Evolutionary conservation across 2,888 invertebrate species (phyloP), one percentile per base, ranked within the genome.

Genomic region (Vesta saturnalis): DNA sequence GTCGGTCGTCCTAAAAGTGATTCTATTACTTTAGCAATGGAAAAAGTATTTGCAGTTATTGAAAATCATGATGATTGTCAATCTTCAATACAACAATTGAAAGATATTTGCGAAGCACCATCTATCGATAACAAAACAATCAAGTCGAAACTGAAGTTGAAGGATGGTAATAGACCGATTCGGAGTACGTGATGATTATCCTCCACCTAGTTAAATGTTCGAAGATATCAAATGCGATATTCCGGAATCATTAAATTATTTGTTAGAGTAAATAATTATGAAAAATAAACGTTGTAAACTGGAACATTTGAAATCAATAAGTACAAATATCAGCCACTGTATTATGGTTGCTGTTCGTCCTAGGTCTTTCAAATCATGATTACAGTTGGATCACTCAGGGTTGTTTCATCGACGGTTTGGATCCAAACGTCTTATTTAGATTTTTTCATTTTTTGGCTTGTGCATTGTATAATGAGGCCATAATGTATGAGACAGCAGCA

Each of bases 31-130:
- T 16, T 16, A 15, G 79, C 77, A 67, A 80, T 82, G 78, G 77
- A 81, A 64, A 77, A 81, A 78, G 78, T 78, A 74, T 80, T 78
- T 69, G 55, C 70, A 35, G 74, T 70, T 73, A 81, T 82, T 64
- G 78, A 82, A 79, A 80, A 76, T 77, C 76, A 78, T 76, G 75
- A 72, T 72, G 72, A 74, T 58, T 74, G 74, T 57, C 74, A 75
- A 64, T 74, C 16, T 15, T 15, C 49, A n/a, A 5, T 30, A 30
- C n/a, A n/a, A n/a, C n/a, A n/a, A n/a, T n/a, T n/a, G n/a, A 30
- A 10, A 30, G n/a, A n/a, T 46, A n/a, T 46, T 46, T 12, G 46
- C 14, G 14, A 46, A 46, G n/a, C 4, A 8, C 6, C 46, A 46
- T 3, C 14, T 46, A 12, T n/a, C n/a, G n/a, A n/a, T n/a, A n/a